Conservation (phyloP, 2,888 invertebrate genomes). For the Hyalella azteca region DNA sequence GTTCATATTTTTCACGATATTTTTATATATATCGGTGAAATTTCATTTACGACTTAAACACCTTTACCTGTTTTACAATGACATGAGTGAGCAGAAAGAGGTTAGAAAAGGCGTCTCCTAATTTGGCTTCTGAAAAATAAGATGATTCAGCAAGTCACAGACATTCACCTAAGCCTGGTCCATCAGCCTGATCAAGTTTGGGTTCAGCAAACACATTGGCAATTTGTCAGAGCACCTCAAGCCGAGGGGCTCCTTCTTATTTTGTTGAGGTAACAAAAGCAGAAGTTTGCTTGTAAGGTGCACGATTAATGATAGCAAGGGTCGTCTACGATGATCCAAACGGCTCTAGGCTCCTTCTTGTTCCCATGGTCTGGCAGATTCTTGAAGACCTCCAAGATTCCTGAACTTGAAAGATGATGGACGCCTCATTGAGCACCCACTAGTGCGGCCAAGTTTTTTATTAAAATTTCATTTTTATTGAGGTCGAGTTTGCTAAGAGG, state of each 20-base stretch:
- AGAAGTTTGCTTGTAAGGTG: slow-evolving; percentile 32
- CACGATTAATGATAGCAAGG: slow-evolving; percentile 27
- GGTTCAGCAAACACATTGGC: slow-evolving; percentile 30
- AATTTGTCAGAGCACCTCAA: slow-evolving; percentile 23
- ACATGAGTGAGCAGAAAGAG: too few relatives aligned
- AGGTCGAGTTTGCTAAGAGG: slow-evolving; percentile 9
- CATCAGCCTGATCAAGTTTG: slow-evolving; percentile 29
- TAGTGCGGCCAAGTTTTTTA: slow-evolving; percentile 30
- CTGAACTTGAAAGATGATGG: slow-evolving; percentile 24
- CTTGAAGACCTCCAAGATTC: neutral
- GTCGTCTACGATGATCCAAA: slow-evolving; percentile 10
- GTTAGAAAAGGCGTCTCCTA: too few relatives aligned
- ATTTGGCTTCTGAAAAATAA: too few relatives aligned
- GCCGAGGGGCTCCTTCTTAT: neutral
- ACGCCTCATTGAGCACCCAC: slow-evolving; percentile 22
- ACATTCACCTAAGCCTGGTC: neutral
- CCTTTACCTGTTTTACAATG: too few relatives aligned
- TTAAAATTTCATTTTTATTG: neutral
- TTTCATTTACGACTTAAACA: too few relatives aligned
- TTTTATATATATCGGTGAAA: too few relatives aligned
- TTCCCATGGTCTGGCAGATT: slow-evolving; percentile 18
- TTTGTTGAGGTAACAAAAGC: slow-evolving; percentile 6
- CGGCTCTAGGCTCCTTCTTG: neutral
- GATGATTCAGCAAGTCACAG: neutral
- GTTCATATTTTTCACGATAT: too few relatives aligned